These are phyloP conservation scores for Mantis religiosa DNA, from an alignment of 2,888 invertebrate genomes.

Conservation along the genomic window DNA sequence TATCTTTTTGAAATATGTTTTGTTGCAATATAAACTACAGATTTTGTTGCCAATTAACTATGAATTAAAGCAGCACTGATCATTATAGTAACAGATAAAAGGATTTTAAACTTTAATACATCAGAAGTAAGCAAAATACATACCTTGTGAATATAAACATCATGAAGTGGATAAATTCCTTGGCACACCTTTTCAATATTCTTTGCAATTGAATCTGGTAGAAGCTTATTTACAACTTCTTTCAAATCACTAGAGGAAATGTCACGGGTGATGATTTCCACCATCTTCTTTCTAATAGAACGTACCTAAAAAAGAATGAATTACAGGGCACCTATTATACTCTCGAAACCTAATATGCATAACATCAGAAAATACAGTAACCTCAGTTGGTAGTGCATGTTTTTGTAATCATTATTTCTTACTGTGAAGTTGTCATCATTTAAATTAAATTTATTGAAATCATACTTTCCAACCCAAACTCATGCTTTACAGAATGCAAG, in stretches of 20 bases:
- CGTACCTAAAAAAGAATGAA: constrained; percentile 57
- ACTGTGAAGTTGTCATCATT: neutral
- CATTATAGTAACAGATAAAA: no score
- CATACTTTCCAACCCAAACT: no score
- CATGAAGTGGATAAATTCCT: constrained; percentile 94
- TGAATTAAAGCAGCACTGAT: no score
- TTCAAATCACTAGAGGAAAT: constrained; percentile 87
- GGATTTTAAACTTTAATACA: no score
- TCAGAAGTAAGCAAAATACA: constrained; percentile 28
- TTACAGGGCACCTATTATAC: neutral
- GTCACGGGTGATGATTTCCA: constrained; percentile 90
- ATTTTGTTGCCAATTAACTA: no score
- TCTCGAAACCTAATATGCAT: neutral
- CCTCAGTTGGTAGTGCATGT: neutral
- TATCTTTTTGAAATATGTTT: no score
- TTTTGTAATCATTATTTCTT: neutral
- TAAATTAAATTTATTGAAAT: neutral
- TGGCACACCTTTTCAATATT: constrained; percentile 98
- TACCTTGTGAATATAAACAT: constrained; percentile 96
- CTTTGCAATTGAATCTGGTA: constrained; percentile 98
- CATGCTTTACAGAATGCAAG: no score
- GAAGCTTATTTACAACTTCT: constrained; percentile 92
- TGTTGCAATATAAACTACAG: no score
- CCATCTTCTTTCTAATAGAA: constrained; percentile 95
- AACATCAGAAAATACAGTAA: neutral